These are phyloP conservation scores for Brachionichthys hirsutus DNA, from an alignment of 2,113 vertebrate species.

Conservation along the genomic window DNA sequence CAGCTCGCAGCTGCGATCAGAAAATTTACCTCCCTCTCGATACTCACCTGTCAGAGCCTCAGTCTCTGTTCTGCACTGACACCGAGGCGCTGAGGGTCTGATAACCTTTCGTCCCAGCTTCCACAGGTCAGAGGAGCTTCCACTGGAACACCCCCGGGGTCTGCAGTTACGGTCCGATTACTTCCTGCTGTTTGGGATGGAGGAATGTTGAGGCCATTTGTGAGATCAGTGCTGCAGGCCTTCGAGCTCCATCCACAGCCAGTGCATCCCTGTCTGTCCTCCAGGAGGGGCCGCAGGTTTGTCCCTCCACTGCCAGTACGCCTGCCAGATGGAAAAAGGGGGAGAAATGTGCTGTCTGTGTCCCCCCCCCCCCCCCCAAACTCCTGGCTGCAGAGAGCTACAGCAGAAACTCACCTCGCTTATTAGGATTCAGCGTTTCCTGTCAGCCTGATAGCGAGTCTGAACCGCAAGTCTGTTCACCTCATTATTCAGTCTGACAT, in stretches of 20 bases:
- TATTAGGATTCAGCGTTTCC: background rate
- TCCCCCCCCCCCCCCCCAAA: slow-evolving; percentile 53
- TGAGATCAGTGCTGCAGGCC: slow-evolving; percentile 32
- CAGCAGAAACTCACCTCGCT: background rate
- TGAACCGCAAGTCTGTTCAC: background rate
- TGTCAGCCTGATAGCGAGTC: background rate
- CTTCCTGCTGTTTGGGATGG: slow-evolving; percentile 73
- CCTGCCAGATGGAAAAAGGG: slow-evolving; percentile 64
- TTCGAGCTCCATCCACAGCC: slow-evolving; percentile 33
- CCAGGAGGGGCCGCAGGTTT: slow-evolving; percentile 65
- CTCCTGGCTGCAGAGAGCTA: background rate
- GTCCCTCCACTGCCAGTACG: slow-evolving; percentile 67
- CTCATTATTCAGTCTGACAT: slow-evolving; percentile 18
- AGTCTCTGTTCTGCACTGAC: slow-evolving; percentile 3
- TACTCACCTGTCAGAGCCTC: background rate
- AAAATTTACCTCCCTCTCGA: background rate
- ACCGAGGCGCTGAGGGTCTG: slow-evolving; percentile 14
- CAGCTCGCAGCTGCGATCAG: slow-evolving; percentile 1
- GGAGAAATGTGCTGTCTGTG: slow-evolving; percentile 60
- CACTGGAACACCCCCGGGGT: slow-evolving; percentile 15
- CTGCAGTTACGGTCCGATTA: slow-evolving; percentile 49
- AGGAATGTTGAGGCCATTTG: slow-evolving; percentile 66
- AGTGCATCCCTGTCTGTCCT: slow-evolving; percentile 52
- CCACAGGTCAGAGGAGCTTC: slow-evolving; percentile 44
- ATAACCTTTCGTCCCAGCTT: slow-evolving; percentile 40